phyloP scores from a whole-genome alignment of 2,888 invertebrate species.

The Syrista parreyssii region DNA sequence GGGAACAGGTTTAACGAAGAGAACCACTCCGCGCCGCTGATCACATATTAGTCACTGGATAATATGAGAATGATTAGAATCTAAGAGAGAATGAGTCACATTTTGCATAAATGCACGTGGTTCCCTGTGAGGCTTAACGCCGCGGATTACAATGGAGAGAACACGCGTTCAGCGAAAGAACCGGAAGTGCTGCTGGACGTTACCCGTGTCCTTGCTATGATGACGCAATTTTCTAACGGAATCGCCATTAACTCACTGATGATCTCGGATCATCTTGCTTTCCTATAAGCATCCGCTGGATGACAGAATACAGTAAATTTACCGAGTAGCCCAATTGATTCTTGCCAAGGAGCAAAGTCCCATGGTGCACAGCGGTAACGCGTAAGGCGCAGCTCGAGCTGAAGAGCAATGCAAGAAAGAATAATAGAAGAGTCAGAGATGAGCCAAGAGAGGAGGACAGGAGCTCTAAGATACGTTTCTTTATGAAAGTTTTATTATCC shows the following conservation, averaged over 20 bases:
- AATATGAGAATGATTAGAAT: conserved; percentile 19
- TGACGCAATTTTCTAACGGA: not conserved
- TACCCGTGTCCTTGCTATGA: not conserved
- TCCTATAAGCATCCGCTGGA: not conserved
- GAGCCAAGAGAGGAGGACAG: not conserved
- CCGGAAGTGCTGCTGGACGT: not conserved
- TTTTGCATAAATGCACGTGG: not conserved
- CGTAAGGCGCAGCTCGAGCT: not conserved
- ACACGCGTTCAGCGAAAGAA: not conserved
- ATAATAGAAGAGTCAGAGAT: not conserved
- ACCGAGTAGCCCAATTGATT: not conserved
- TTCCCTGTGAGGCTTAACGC: not conserved
- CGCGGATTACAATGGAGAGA: not conserved
- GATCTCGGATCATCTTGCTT: not conserved
- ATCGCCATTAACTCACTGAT: not conserved
- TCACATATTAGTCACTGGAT: conserved; percentile 12
- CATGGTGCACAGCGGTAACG: not conserved
- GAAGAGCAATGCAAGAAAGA: not conserved
- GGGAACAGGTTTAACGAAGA: not conserved
- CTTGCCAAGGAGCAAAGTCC: not conserved
- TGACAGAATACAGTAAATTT: not conserved
- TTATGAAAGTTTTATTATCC: not conserved
- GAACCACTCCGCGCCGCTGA: not conserved
- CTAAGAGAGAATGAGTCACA: conserved; percentile 12
- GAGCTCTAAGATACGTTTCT: not conserved